phyloP scores from a whole-genome alignment of 2,797 vertebrate species.

The Trichosurus vulpecula region DNA sequence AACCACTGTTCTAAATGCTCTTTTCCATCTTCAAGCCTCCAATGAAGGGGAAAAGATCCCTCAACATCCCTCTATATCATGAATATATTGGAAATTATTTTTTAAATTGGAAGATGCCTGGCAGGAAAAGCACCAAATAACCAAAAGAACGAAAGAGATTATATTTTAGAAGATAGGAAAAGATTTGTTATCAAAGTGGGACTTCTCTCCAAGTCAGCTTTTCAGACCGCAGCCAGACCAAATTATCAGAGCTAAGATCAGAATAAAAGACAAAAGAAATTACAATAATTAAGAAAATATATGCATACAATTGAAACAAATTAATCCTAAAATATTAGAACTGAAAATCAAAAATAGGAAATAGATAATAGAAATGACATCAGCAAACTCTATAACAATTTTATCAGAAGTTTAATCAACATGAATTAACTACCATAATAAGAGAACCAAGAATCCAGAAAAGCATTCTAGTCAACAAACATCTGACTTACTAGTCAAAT shows the following conservation, averaged over 20 bases:
- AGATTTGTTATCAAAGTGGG: background rate
- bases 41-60: too few species aligned
- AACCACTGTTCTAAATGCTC: background rate
- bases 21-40: too few species aligned
- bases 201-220: background rate
- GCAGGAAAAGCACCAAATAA: background rate
- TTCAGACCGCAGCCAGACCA: background rate
- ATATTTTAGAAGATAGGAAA: background rate
- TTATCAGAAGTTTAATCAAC: background rate
- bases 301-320: background rate
- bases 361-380: background rate
- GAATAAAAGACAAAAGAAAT: background rate
- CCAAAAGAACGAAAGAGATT: background rate
- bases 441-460: background rate
- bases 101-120: background rate
- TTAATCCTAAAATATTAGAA: background rate
- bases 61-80: background rate
- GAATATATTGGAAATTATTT: background rate
- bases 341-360: background rate
- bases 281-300: background rate
- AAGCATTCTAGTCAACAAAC: background rate
- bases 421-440: background rate
- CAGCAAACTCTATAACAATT: background rate
- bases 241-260: background rate
- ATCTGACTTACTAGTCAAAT: background rate